Evolutionary conservation across 1,140 invertebrate genomes (phyloP).

Genomic region (Adoxophyes honmai): DNA sequence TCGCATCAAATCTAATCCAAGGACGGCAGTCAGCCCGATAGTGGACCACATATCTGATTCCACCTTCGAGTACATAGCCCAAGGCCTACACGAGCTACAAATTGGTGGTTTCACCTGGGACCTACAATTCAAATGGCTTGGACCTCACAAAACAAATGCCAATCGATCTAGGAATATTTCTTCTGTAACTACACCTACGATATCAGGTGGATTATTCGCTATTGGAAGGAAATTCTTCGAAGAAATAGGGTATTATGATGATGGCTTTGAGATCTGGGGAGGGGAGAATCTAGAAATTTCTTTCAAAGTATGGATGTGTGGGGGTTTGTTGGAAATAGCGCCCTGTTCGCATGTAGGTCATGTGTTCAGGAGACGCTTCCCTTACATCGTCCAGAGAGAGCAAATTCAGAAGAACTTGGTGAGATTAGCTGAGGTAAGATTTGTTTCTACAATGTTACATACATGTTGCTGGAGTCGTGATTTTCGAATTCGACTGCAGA

Average conservation of each 20-base stretch:
- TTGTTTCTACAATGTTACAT: neutral
- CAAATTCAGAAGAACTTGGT: slow-evolving; percentile 89
- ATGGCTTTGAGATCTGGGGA: slow-evolving; percentile 87
- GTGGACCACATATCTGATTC: slow-evolving; percentile 91
- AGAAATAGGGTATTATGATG: slow-evolving; percentile 91
- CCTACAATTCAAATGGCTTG: slow-evolving; percentile 28
- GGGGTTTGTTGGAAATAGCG: slow-evolving; percentile 93
- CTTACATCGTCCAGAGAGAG: slow-evolving; percentile 86
- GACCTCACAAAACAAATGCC: slow-evolving; percentile 6
- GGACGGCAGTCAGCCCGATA: slow-evolving; percentile 90
- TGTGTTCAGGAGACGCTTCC: slow-evolving; percentile 93
- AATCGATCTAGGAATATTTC: slow-evolving; percentile 19
- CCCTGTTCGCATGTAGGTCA: slow-evolving; percentile 98
- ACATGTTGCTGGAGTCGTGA: too few species aligned
- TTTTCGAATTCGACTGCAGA: too few species aligned
- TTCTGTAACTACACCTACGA: slow-evolving; percentile 81
- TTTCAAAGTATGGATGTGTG: slow-evolving; percentile 96
- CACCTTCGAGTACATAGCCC: slow-evolving; percentile 37
- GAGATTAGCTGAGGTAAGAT: slow-evolving; percentile 82
- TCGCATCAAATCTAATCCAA: slow-evolving; percentile 87
- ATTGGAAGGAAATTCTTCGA: slow-evolving; percentile 92
- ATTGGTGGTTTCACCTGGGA: slow-evolving; percentile 34
- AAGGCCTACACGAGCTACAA: slow-evolving; percentile 32
- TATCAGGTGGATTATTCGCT: slow-evolving; percentile 95
- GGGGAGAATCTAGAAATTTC: slow-evolving; percentile 97